Evolutionary conservation across 2,113 vertebrate species (phyloP).

Genomic region (Bothrops jararaca): DNA sequence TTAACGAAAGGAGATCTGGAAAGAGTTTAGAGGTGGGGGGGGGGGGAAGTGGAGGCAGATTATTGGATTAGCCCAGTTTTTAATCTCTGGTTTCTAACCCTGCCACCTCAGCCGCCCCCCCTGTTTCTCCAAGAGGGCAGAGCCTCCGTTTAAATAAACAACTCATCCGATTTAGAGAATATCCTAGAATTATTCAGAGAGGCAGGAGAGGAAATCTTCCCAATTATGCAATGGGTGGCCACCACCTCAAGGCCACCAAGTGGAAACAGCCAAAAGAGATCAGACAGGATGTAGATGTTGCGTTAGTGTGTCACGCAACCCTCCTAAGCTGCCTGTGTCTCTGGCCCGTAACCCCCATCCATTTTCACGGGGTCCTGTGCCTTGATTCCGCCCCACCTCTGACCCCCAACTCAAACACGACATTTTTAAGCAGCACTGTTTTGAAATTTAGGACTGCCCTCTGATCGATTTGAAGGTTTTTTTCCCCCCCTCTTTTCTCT

Average conservation of each 20-base stretch:
- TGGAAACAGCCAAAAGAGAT: neutral
- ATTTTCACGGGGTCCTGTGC: neutral
- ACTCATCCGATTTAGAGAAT: neutral
- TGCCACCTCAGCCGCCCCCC: fast-evolving
- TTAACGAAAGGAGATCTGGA: neutral
- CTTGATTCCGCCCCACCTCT: neutral
- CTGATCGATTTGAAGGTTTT: neutral
- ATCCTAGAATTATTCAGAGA: neutral
- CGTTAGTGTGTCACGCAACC: neutral
- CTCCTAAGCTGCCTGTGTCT: neutral
- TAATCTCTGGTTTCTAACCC: neutral
- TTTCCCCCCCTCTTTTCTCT: neutral
- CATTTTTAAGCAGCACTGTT: neutral
- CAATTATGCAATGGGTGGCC: neutral
- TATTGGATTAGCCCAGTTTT: neutral
- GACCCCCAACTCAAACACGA: fast-evolving
- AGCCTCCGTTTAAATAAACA: neutral
- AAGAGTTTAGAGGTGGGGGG: neutral
- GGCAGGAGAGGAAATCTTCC: neutral
- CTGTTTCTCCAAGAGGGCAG: neutral
- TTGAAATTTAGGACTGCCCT: neutral
- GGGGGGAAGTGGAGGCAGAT: neutral
- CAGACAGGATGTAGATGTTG: no score
- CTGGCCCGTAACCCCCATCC: neutral
- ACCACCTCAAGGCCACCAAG: neutral